These are phyloP conservation scores for Anoplolepis gracilipes DNA, from an alignment of 1,140 invertebrate genomes.

Conservation along the genomic window DNA sequence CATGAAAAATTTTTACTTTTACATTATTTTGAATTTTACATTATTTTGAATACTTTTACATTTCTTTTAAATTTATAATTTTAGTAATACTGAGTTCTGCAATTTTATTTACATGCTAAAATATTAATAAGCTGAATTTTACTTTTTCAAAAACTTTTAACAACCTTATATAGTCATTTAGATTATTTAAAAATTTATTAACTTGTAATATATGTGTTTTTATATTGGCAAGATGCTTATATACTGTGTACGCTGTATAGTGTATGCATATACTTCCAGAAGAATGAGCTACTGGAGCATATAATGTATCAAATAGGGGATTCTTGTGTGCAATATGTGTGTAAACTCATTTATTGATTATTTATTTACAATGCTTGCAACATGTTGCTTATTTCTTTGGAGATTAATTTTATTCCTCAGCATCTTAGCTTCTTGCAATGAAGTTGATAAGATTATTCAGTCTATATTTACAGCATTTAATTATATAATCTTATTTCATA, in stretches of 20 bases:
- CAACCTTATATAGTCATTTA: neutral
- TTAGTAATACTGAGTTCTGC: neutral
- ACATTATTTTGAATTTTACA: neutral
- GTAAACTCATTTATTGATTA: constrained; percentile 79
- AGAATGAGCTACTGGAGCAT: constrained; percentile 82
- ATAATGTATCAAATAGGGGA: constrained; percentile 75
- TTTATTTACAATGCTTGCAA: constrained; percentile 63
- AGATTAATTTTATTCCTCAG: constrained; percentile 24
- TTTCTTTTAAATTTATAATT: neutral
- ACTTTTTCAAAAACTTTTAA: neutral
- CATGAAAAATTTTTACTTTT: constrained; percentile 1
- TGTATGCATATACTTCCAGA: constrained; percentile 71
- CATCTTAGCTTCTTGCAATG: constrained; percentile 16
- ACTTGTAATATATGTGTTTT: constrained; percentile 22
- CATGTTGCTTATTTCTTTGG: constrained; percentile 37
- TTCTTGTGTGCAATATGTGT: constrained; percentile 58
- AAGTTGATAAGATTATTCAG: constrained; percentile 11
- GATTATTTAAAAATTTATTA: constrained; percentile 16
- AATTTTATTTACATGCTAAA: neutral
- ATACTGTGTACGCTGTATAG: constrained; percentile 23
- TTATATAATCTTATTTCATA: constrained; percentile 1
- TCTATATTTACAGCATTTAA: neutral
- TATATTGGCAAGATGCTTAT: constrained; percentile 24
- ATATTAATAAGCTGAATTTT: neutral
- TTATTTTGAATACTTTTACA: neutral